Conservation (phyloP, 2,113 vertebrate species). For the Notarius quadriscutis region DNA sequence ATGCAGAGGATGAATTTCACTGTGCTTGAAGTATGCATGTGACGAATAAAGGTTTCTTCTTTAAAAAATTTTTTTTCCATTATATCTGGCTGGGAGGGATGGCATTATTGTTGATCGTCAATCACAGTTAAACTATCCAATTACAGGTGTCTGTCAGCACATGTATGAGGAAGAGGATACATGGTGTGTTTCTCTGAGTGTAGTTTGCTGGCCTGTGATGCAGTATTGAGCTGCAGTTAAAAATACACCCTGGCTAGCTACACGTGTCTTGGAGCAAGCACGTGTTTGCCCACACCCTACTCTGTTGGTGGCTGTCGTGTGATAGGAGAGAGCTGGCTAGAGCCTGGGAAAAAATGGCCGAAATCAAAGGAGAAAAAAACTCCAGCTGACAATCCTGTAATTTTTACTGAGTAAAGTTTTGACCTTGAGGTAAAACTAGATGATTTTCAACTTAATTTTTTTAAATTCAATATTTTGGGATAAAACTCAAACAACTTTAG, state of each 20-base stretch:
- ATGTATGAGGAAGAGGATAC: too few species aligned
- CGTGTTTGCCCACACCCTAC: neutral
- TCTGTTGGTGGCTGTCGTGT: too few species aligned
- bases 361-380: neutral
- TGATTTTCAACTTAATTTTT: neutral
- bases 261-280: neutral
- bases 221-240: neutral
- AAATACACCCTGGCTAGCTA: neutral
- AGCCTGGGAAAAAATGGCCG: neutral
- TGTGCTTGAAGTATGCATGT: too few species aligned
- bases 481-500: neutral
- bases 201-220: neutral
- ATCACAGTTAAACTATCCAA: neutral
- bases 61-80: too few species aligned
- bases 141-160: neutral
- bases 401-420: neutral
- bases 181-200: neutral
- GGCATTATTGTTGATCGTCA: neutral
- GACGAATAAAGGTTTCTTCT: too few species aligned
- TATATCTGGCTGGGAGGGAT: too few species aligned
- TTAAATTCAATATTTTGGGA: neutral
- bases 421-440: neutral
- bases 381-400: neutral
- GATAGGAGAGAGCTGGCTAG: too few species aligned
- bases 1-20: too few species aligned